Conservation (phyloP, 2,113 vertebrate genomes). For the Pycnonotus jocosus region DNA sequence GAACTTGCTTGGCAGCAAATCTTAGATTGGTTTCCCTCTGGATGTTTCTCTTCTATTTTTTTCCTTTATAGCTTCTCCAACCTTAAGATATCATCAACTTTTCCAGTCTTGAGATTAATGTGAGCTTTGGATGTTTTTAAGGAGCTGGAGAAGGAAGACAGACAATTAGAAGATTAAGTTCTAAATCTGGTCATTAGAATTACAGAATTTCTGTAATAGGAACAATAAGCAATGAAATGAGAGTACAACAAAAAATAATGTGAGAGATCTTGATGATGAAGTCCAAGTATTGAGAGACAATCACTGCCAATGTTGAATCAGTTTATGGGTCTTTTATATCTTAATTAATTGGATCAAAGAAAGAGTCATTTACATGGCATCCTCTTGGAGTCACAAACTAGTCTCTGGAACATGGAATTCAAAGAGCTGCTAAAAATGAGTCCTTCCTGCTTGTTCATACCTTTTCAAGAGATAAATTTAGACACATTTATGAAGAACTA, state of each 20-base stretch:
- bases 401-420: neutral
- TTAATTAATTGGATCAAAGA: neutral
- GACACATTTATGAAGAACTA: neutral
- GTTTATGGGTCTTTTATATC: neutral
- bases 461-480: neutral
- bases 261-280: neutral
- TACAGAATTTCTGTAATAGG: neutral
- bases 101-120: neutral
- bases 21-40: neutral
- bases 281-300: neutral
- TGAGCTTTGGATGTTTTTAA: neutral
- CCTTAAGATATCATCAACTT: neutral
- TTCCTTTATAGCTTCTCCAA: neutral
- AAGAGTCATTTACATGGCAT: neutral
- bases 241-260: neutral
- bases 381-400: neutral
- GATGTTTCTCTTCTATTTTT: neutral
- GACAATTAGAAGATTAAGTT: neutral
- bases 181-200: neutral
- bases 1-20: neutral
- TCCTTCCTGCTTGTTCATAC: neutral
- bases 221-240: neutral
- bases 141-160: neutral
- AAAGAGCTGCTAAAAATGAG: neutral
- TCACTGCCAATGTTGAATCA: neutral